Percentiles rank a stretch among this genome's conserved stretches.
Evolutionary conservation across 1,140 invertebrate species (phyloP).

Genomic region (Drosophila melanogaster): Release_6_plus_ISO1_MT NC_004354.4:10178001-10178500

Average conservation of each 20-base stretch:
- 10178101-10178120: slow-evolving; percentile 47
- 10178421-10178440: slow-evolving; percentile 7
- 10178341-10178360: slow-evolving; percentile 16
- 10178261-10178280: slow-evolving; percentile 37
- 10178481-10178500: background rate
- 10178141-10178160: slow-evolving; percentile 58
- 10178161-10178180: background rate
- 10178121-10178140: slow-evolving; percentile 73
- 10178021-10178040: slow-evolving; percentile 54
- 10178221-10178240: slow-evolving; percentile 16
- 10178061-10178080: too few relatives aligned
- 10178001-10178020: slow-evolving; percentile 72
- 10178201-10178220: background rate
- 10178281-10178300: slow-evolving; percentile 10
- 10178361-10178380: background rate
- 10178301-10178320: background rate
- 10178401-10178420: slow-evolving; percentile 30
- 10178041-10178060: slow-evolving; percentile 6
- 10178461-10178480: slow-evolving; percentile 11
- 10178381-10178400: slow-evolving; percentile 10
- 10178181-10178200: background rate
- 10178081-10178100: slow-evolving; percentile 19
- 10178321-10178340: slow-evolving; percentile 26
- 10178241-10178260: slow-evolving; percentile 29
- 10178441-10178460: slow-evolving; percentile 5